A percentile compares a stretch with the other conserved stretches of the same genome.
Evolutionary conservation across 2,888 invertebrate genomes (phyloP).

Genomic region (Neuroscelio doddi): DNA sequence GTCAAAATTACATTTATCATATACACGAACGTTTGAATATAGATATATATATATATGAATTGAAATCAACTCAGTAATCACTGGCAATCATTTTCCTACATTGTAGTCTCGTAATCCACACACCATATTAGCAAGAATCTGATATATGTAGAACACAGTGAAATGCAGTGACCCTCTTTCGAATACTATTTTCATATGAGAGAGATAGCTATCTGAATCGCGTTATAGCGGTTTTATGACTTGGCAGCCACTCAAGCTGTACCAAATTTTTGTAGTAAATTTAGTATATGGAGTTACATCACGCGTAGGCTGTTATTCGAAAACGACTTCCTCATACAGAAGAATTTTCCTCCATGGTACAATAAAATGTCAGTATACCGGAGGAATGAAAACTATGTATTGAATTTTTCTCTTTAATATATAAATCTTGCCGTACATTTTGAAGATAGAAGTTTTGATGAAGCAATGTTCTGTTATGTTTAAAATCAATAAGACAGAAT

Average conservation of each 20-base stretch:
- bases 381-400: not conserved
- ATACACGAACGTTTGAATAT: constrained; percentile 50
- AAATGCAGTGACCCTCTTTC: constrained; percentile 33
- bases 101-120: constrained; percentile 17
- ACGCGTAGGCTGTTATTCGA: constrained; percentile 33
- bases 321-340: constrained; percentile 26
- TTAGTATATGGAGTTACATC: constrained; percentile 43
- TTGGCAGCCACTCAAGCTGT: constrained; percentile 48
- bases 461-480: too few species aligned
- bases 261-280: constrained; percentile 47
- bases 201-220: constrained; percentile 43
- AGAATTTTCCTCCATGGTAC: constrained; percentile 31
- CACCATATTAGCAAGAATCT: constrained; percentile 20
- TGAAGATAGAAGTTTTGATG: too few species aligned
- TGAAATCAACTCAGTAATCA: constrained; percentile 23
- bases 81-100: constrained; percentile 30
- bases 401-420: too few species aligned
- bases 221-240: constrained; percentile 44
- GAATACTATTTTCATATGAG: constrained; percentile 43
- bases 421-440: too few species aligned
- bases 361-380: constrained; percentile 33
- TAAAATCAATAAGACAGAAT: too few species aligned
- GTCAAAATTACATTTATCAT: constrained; percentile 54
- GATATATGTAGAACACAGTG: constrained; percentile 21
- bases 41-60: constrained; percentile 4